Evolutionary conservation across 37 sponge, comb jelly and placozoan species (phyloP).

Genomic region (Chondrilla cf. caribensis): DNA sequence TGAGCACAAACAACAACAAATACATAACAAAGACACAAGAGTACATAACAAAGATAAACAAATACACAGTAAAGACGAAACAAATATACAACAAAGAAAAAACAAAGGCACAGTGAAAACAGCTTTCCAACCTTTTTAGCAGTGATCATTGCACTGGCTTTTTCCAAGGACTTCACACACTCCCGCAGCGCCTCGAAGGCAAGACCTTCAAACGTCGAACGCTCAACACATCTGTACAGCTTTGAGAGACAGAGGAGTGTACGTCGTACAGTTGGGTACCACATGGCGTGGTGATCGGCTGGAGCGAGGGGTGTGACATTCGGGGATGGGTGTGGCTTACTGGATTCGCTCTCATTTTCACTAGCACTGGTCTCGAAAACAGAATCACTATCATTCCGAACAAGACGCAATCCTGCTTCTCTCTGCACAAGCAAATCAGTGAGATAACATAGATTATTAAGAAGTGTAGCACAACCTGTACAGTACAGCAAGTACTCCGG

Average conservation of each 20-base stretch:
- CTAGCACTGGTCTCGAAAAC: constrained; percentile 24
- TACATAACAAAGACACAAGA: too few species aligned
- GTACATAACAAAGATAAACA: too few species aligned
- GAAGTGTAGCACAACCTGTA: too few species aligned
- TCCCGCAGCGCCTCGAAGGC: constrained; percentile 91
- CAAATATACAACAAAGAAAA: too few species aligned
- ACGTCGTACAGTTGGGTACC: constrained; percentile 98
- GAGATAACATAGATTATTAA: not conserved
- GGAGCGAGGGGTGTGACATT: constrained; percentile 38
- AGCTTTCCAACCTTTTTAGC: constrained; percentile 52
- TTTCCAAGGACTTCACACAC: constrained; percentile 83
- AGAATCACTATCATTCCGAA: constrained; percentile 6
- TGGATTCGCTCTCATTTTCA: constrained; percentile 4
- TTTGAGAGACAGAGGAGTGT: constrained; percentile 94
- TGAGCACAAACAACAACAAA: too few species aligned
- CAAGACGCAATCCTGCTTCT: constrained; percentile 24
- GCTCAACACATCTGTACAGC: constrained; percentile 93
- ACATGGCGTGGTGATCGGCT: constrained; percentile 96
- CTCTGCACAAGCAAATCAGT: constrained; percentile 25
- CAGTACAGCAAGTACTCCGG: too few species aligned
- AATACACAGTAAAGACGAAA: too few species aligned
- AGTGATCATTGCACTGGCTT: constrained; percentile 68
- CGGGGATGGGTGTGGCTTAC: not conserved
- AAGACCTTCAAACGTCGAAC: constrained; percentile 90
- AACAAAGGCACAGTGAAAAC: too few species aligned